phyloP scores from a whole-genome alignment of 2,888 invertebrate genomes.

The Drosophila cracens region DNA sequence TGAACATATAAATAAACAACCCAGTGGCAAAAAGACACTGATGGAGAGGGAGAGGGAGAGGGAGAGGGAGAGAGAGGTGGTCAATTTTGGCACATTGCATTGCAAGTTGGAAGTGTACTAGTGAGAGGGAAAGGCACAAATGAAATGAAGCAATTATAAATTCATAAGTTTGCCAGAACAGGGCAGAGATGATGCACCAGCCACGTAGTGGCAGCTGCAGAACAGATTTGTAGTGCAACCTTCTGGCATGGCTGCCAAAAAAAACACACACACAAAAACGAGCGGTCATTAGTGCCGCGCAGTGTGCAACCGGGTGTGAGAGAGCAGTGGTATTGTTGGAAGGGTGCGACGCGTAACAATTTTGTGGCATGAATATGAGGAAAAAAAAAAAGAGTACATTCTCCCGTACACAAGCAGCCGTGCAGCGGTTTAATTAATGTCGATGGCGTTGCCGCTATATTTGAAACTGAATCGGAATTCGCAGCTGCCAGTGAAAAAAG shows the following conservation, averaged over 20 bases:
- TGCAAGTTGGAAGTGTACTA: slow-evolving; percentile 2
- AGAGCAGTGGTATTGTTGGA: slow-evolving; percentile 1
- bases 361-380: slow-evolving; percentile 25
- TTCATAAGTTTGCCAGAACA: slow-evolving; percentile 58
- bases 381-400: slow-evolving; percentile 9
- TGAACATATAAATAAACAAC: slow-evolving; percentile 35
- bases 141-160: slow-evolving; percentile 73
- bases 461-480: slow-evolving; percentile 39
- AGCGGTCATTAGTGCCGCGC: slow-evolving; percentile 65
- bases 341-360: slow-evolving; percentile 22
- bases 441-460: slow-evolving; percentile 37
- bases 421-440: slow-evolving; percentile 69
- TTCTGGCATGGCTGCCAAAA: slow-evolving; percentile 62
- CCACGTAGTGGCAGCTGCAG: slow-evolving; percentile 9
- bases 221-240: slow-evolving; percentile 20
- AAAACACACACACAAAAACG: slow-evolving; percentile 49
- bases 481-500: slow-evolving; percentile 66
- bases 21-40: background rate
- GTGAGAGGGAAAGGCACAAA: slow-evolving; percentile 45
- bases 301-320: slow-evolving; percentile 24
- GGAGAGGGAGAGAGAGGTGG: background rate
- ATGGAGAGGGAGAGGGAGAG: background rate
- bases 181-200: slow-evolving; percentile 5
- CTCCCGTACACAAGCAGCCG: slow-evolving; percentile 1
- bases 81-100: slow-evolving; percentile 34